These are phyloP conservation scores for Melieria crassipennis DNA, from an alignment of 2,888 invertebrate species.

Conservation along the genomic window DNA sequence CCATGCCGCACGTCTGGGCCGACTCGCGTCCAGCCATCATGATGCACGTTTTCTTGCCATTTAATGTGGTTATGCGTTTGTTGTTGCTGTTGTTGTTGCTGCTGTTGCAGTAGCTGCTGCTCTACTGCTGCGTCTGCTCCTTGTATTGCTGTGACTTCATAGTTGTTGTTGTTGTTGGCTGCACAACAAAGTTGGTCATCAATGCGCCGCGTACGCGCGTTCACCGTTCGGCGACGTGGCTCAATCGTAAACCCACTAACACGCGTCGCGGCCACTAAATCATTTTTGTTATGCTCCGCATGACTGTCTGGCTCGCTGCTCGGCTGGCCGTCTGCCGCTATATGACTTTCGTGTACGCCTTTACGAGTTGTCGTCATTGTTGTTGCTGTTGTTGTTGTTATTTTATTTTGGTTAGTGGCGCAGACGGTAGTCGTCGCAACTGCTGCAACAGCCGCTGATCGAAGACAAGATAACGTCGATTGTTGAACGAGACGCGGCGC, in stretches of 20 bases:
- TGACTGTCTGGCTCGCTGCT: not conserved
- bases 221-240: slow-evolving; percentile 36
- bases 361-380: not conserved
- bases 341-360: not conserved
- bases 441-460: slow-evolving; percentile 16
- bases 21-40: slow-evolving; percentile 22
- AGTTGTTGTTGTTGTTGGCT: slow-evolving; percentile 20
- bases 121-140: not conserved
- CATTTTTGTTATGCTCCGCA: slow-evolving; percentile 39
- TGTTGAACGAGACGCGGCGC: not conserved
- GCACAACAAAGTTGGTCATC: slow-evolving; percentile 41
- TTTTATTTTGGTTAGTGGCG: slow-evolving; percentile 7
- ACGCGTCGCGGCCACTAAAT: slow-evolving; percentile 45
- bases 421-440: slow-evolving; percentile 25
- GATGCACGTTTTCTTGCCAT: slow-evolving; percentile 31
- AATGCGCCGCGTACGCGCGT: slow-evolving; percentile 3
- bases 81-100: slow-evolving; percentile 25
- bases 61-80: slow-evolving; percentile 19
- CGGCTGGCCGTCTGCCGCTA: not conserved
- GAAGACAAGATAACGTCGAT: slow-evolving; percentile 34
- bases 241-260: slow-evolving; percentile 35
- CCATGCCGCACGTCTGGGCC: slow-evolving; percentile 8
- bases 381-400: slow-evolving; percentile 1
- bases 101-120: not conserved
- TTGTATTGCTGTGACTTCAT: slow-evolving; percentile 11